Evolutionary conservation across 2,113 vertebrate species (phyloP).

Genomic region (Poecilia latipinna): DNA sequence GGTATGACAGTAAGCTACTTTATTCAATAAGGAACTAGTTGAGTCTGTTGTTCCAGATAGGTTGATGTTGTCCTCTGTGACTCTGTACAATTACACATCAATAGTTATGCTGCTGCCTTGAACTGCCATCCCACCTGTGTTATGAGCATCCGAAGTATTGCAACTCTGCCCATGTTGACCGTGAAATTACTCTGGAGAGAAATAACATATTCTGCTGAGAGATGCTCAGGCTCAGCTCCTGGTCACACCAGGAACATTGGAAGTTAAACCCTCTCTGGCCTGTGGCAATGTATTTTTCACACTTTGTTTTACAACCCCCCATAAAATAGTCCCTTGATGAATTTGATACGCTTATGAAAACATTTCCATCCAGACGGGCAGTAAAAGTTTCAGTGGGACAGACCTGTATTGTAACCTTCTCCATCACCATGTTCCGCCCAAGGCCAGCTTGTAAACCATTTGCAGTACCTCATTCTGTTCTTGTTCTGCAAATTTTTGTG

Average conservation of each 20-base stretch:
- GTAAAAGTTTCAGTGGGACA: conserved; percentile 55
- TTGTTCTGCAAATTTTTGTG: conserved; percentile 29
- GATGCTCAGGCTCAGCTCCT: conserved; percentile 20
- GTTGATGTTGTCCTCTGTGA: conserved; percentile 13
- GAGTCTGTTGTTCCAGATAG: background rate
- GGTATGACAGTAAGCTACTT: background rate
- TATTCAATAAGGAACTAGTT: background rate
- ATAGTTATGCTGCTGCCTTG: conserved; percentile 17
- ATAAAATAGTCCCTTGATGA: conserved; percentile 75
- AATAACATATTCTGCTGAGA: conserved; percentile 43
- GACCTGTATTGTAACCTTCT: conserved; percentile 48
- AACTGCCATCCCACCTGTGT: conserved; percentile 21
- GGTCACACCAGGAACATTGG: conserved; percentile 33
- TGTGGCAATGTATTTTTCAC: conserved; percentile 70
- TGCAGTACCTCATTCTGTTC: conserved; percentile 23
- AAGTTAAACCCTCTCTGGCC: conserved; percentile 64
- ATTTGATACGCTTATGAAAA: conserved; percentile 78
- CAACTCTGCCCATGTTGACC: conserved; percentile 24
- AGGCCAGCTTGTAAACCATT: conserved; percentile 54
- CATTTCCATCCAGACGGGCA: conserved; percentile 63
- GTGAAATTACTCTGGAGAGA: conserved; percentile 35
- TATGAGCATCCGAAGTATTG: conserved; percentile 16
- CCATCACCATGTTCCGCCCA: conserved; percentile 38
- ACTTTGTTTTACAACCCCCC: conserved; percentile 66
- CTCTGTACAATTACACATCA: background rate